Evolutionary conservation across 2,888 invertebrate genomes (phyloP), one percentile per base, ranked within the genome.

Genomic region (Neuroscelio doddi): DNA sequence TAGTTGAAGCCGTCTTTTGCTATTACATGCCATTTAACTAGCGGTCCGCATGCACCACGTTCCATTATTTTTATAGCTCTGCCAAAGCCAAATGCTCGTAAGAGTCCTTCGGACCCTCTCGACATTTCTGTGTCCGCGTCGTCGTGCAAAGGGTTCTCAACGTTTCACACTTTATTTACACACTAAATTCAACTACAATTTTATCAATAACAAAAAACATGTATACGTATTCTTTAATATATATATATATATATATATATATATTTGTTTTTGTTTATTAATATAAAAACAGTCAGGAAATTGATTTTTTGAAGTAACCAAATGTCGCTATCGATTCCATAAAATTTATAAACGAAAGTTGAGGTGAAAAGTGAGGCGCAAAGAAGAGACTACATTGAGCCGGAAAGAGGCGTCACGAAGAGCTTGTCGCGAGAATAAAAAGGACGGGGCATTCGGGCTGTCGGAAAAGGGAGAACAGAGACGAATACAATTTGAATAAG

Each of bases 1-100:
- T 27, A 44, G 59, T 58, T 64, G 50, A 61, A 66, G 42, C 64
- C 62, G 56, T 59, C 74, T 71, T 72, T 76, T 71, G 75, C 77
- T 74, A 77, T 79, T 80, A 80, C 79, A 76, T 78, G 81, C 78
- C 75, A 79, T 80, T 82, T 80, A 80, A 73, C 74, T 73, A 75
- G 76, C 77, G 74, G 74, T 70, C 76, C 66, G 70, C 69, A 70
- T 76, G 73, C 77, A 74, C 70, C 71, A 70, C 69, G 75, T 76
- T 76, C 74, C 76, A 80, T 82, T 80, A 80, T 79, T 82, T 82
- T 82, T 79, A 80, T 78, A 77, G 77, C 80, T 76, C 70, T 72
- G 73, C 75, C 76, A 76, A 79, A 78, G 75, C 78, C 77, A 76
- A 78, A 75, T 64, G 74, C 70, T 77, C 68, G 64, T 68, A 71